A percentile compares a stretch with the other conserved stretches of the same genome.
Conservation (phyloP, 1,140 invertebrate species). For the Gryon sp. region DNA sequence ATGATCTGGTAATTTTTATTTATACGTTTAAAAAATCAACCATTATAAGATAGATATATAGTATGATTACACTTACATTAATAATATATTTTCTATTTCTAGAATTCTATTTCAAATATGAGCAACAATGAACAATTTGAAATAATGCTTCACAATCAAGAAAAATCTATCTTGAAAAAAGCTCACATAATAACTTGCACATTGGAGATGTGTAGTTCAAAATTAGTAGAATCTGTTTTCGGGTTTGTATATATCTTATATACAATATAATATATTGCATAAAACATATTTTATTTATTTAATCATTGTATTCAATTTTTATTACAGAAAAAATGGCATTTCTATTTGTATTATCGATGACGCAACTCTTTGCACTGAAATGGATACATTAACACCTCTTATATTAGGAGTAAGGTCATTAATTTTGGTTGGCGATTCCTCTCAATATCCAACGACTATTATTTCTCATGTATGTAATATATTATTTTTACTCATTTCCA, state of each 20-base stretch:
- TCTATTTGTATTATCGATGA: conserved; percentile 94
- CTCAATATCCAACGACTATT: conserved; percentile 81
- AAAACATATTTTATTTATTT: background rate
- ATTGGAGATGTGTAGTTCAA: conserved; percentile 81
- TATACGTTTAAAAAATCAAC: no score
- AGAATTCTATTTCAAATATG: background rate
- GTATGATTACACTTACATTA: no score
- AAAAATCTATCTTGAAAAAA: conserved; percentile 9
- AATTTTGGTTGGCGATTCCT: conserved; percentile 92
- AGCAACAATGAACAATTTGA: background rate
- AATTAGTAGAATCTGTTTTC: conserved; percentile 75
- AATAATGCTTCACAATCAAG: conserved; percentile 2
- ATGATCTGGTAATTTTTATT: no score
- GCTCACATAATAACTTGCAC: conserved; percentile 11
- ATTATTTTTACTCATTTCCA: no score
- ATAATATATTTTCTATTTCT: no score
- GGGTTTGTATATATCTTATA: conserved; percentile 44
- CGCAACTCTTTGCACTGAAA: conserved; percentile 91
- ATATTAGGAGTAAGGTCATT: conserved; percentile 85
- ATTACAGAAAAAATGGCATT: conserved; percentile 80
- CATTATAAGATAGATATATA: no score
- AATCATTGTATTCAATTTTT: conserved; percentile 10
- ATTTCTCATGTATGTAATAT: no score
- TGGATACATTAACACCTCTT: conserved; percentile 89
- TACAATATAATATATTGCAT: background rate